These are phyloP conservation scores for Sarcophaga rosellei DNA, from an alignment of 2,888 invertebrate genomes.

Conservation along the genomic window DNA sequence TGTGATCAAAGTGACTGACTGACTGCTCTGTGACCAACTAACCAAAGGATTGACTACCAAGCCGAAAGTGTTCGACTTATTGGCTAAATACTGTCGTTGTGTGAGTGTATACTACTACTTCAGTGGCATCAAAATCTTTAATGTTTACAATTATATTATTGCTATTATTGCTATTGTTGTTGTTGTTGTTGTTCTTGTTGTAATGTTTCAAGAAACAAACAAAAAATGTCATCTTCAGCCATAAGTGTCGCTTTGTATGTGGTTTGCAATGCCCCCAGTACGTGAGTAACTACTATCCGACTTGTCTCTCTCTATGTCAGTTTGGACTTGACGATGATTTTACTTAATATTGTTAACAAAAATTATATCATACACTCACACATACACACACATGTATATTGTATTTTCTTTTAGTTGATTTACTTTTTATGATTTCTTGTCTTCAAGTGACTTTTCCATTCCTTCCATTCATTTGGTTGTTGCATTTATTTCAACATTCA, in stretches of 20 bases:
- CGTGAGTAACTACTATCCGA: conserved; percentile 72
- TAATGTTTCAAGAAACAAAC: conserved; percentile 29
- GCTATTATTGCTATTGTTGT: not conserved
- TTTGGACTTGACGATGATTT: conserved; percentile 50
- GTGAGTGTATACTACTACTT: conserved; percentile 37
- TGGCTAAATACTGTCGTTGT: conserved; percentile 26
- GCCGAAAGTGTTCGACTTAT: conserved; percentile 15
- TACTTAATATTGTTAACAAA: conserved; percentile 69
- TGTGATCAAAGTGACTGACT: not conserved
- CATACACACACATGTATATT: not conserved
- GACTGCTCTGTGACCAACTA: conserved; percentile 44
- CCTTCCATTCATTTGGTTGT: conserved; percentile 57
- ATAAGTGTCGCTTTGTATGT: conserved; percentile 75
- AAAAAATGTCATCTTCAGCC: conserved; percentile 67
- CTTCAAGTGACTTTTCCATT: conserved; percentile 35
- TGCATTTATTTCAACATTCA: conserved; percentile 48
- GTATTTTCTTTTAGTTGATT: conserved; percentile 69
- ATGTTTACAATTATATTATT: conserved; percentile 42
- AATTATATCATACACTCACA: conserved; percentile 75
- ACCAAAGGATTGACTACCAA: conserved; percentile 48
- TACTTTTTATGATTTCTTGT: conserved; percentile 66
- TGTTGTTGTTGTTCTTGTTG: not conserved
- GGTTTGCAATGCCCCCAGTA: conserved; percentile 70
- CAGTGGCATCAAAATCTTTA: conserved; percentile 46
- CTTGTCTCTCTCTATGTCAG: conserved; percentile 43